These are phyloP conservation scores for Hemibagrus guttatus DNA, from an alignment of 2,797 vertebrate genomes.

Conservation along the genomic window DNA sequence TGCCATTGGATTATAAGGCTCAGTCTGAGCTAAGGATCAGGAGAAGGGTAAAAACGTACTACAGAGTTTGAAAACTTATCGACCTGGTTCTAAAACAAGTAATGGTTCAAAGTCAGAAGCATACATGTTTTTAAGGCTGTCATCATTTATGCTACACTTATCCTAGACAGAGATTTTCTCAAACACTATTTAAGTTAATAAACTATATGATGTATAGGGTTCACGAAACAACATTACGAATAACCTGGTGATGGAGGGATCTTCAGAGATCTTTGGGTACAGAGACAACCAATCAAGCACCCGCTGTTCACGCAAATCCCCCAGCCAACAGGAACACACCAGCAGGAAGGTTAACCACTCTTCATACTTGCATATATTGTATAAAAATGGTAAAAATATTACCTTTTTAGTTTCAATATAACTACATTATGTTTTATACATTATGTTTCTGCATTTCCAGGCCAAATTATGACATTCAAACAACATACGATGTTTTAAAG, in stretches of 20 bases:
- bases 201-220: constrained; percentile 45
- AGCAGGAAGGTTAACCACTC: constrained; percentile 24
- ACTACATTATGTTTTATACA: not conserved
- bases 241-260: constrained; percentile 26
- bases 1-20: not conserved
- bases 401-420: not conserved
- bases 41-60: too few species aligned
- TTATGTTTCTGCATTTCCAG: constrained; percentile 51
- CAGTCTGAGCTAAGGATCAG: not conserved
- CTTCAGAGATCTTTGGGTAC: constrained; percentile 45
- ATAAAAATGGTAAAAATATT: not conserved
- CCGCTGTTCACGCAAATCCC: not conserved
- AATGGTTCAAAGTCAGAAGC: not conserved
- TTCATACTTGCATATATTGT: constrained; percentile 50
- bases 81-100: not conserved
- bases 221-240: constrained; percentile 38
- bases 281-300: constrained; percentile 56
- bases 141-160: not conserved
- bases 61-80: not conserved
- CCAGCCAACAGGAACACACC: not conserved
- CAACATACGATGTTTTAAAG: constrained; percentile 56
- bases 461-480: constrained; percentile 25
- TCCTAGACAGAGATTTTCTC: not conserved
- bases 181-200: constrained; percentile 1
- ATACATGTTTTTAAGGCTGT: not conserved